Percentiles rank a stretch among this genome's conserved stretches.
These are phyloP conservation scores for Cephus pulcher DNA, from an alignment of 2,888 invertebrate species.

Conservation along the genomic window DNA sequence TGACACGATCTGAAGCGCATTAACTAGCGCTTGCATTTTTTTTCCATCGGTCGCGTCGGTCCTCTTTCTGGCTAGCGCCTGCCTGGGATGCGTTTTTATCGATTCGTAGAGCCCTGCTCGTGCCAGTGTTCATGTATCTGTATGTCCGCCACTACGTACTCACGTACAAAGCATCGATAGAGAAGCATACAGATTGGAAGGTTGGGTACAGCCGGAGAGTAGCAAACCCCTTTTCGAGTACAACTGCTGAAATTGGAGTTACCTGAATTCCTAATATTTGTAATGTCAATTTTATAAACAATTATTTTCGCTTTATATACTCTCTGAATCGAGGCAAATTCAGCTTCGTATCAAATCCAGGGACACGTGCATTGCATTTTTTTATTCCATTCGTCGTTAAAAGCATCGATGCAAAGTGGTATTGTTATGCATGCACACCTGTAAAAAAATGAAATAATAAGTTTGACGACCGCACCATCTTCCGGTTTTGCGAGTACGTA, in stretches of 20 bases:
- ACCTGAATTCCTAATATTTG: neutral
- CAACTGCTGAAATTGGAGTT: neutral
- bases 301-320: neutral
- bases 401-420: neutral
- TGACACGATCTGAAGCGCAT: constrained; percentile 65
- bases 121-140: constrained; percentile 52
- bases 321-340: neutral
- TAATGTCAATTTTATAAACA: neutral
- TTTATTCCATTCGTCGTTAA: neutral
- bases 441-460: neutral
- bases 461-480: neutral
- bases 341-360: neutral
- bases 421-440: neutral
- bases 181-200: constrained; percentile 63
- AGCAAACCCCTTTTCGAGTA: constrained; percentile 57
- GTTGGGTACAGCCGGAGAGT: neutral
- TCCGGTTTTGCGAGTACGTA: neutral
- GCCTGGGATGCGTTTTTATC: constrained; percentile 67
- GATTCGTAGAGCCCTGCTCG: constrained; percentile 62
- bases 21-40: constrained; percentile 63
- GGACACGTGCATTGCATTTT: neutral
- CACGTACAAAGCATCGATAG: constrained; percentile 61
- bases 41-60: constrained; percentile 50
- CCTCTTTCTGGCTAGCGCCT: constrained; percentile 61
- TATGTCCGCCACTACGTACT: constrained; percentile 39